A percentile compares a stretch with the other conserved stretches of the same genome.
These are phyloP conservation scores for Diadophis punctatus DNA, from an alignment of 2,113 vertebrate genomes.

Conservation along the genomic window DNA sequence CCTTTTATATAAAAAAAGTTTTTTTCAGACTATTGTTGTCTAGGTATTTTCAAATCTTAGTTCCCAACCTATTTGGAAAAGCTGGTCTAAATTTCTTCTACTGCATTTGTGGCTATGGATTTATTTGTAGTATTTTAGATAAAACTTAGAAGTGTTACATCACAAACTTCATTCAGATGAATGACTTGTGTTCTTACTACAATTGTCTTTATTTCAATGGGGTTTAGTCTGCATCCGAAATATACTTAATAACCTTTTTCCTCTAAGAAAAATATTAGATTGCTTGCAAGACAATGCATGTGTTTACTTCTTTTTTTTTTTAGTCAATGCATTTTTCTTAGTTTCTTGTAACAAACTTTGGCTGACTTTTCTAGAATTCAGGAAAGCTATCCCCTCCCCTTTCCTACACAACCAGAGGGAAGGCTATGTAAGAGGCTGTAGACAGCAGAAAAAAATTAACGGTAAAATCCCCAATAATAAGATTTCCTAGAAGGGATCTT, in stretches of 20 bases:
- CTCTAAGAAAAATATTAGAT: not conserved
- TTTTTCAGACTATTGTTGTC: not conserved
- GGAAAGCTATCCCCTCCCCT: not conserved
- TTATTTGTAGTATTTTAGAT: not conserved
- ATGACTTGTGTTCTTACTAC: not conserved
- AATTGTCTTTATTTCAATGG: not conserved
- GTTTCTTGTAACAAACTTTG: conserved; percentile 26
- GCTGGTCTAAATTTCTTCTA: rapidly evolving
- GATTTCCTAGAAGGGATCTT: conserved; percentile 16
- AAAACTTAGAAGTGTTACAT: not conserved
- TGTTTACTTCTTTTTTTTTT: not conserved
- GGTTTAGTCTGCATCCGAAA: not conserved
- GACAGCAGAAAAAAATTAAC: conserved; percentile 19
- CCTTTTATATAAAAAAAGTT: not conserved
- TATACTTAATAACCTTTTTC: not conserved
- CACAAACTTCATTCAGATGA: not conserved
- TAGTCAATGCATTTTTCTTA: not conserved
- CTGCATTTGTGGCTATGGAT: not conserved
- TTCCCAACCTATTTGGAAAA: not conserved
- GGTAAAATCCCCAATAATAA: not conserved
- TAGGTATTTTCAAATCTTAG: not conserved
- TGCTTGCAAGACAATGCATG: not conserved
- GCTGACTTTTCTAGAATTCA: conserved; percentile 22
- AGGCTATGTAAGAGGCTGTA: not conserved
- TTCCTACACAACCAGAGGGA: not conserved